Percentiles rank a stretch among this genome's conserved stretches.
Conservation (phyloP, 2,113 vertebrate genomes). For the Nasalis larvatus region DNA sequence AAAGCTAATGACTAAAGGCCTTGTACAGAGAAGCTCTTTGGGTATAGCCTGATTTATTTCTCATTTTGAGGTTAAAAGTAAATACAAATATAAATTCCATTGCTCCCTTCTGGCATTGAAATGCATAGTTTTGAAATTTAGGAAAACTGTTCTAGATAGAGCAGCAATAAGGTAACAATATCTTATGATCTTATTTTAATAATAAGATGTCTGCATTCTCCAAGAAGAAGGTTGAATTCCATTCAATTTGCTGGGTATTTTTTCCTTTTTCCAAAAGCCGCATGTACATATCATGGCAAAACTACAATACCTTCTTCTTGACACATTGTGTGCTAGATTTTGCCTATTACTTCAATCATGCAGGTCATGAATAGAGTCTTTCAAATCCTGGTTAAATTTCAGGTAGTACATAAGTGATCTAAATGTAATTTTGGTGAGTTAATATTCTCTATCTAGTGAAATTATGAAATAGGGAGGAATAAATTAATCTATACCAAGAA, state of each 20-base stretch:
- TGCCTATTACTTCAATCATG: not conserved
- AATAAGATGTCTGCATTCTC: not conserved
- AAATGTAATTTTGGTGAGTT: not conserved
- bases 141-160: not conserved
- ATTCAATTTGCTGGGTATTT: not conserved
- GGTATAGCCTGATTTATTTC: not conserved
- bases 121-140: not conserved
- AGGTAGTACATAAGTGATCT: not conserved
- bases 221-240: not conserved
- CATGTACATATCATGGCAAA: not conserved
- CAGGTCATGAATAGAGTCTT: not conserved
- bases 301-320: not conserved
- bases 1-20: not conserved
- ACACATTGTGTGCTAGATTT: not conserved
- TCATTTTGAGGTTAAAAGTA: not conserved
- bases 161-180: not conserved
- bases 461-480: not conserved
- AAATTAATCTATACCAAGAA: not conserved
- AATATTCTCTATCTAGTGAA: not conserved
- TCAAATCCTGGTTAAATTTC: conserved; percentile 23
- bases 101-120: not conserved
- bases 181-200: not conserved
- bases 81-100: not conserved
- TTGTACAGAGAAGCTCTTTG: not conserved
- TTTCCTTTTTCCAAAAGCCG: conserved; percentile 18